A percentile compares a stretch with the other conserved stretches of the same genome.
Evolutionary conservation across 2,113 vertebrate species (phyloP).

Genomic region (Percopsis transmontana): DNA sequence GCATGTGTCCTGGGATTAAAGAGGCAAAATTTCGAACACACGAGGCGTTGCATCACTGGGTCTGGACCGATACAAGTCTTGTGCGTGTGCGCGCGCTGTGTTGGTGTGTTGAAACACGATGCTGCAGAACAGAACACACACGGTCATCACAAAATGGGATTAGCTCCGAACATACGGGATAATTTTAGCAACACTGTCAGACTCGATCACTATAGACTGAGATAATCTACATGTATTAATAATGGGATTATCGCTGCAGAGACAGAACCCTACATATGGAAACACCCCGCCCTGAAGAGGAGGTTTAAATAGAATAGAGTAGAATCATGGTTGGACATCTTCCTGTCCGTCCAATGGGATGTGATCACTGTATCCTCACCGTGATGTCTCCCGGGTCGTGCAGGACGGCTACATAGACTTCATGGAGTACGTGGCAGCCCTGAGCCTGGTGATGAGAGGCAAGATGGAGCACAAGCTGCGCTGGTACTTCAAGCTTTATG

Average conservation of each 20-base stretch:
- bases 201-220: constrained; percentile 42
- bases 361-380: background rate
- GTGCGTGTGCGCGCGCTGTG: background rate
- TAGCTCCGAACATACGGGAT: constrained; percentile 34
- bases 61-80: too few relatives aligned
- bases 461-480: constrained; percentile 94
- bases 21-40: too few relatives aligned
- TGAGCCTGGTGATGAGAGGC: constrained; percentile 89
- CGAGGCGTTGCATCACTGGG: too few relatives aligned
- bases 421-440: constrained; percentile 91
- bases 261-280: constrained; percentile 40
- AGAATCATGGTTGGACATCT: too few relatives aligned
- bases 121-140: background rate
- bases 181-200: constrained; percentile 49
- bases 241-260: constrained; percentile 61
- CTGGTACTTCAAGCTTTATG: constrained; percentile 94
- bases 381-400: background rate
- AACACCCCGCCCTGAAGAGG: constrained; percentile 9
- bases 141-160: constrained; percentile 38
- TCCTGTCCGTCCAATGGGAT: background rate
- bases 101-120: background rate
- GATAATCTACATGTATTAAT: constrained; percentile 57
- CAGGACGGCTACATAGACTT: constrained; percentile 93
- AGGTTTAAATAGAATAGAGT: too few relatives aligned
- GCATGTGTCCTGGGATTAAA: too few relatives aligned